Evolutionary conservation across 1,140 invertebrate genomes (phyloP).

Genomic region (Coenobita brevimanus): DNA sequence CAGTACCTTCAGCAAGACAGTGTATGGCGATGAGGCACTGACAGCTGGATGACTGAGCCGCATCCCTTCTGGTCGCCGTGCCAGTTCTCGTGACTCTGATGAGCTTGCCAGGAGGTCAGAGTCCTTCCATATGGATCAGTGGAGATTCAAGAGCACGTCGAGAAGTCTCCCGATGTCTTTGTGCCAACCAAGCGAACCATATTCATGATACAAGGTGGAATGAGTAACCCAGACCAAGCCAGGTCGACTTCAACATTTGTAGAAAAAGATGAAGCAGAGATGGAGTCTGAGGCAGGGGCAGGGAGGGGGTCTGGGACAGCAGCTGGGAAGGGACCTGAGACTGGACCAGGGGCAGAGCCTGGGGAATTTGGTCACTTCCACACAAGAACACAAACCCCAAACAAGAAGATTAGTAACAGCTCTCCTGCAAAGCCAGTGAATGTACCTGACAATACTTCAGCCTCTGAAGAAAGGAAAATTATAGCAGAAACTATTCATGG

Average conservation of each 20-base stretch:
- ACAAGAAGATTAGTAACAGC: too few relatives aligned
- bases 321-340: too few relatives aligned
- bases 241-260: constrained; percentile 53
- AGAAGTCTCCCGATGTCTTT: constrained; percentile 54
- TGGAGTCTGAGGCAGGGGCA: not conserved
- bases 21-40: constrained; percentile 47
- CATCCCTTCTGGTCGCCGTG: constrained; percentile 10
- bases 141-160: not conserved
- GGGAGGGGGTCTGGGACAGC: too few relatives aligned
- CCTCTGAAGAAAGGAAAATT: too few relatives aligned
- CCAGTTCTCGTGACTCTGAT: constrained; percentile 9
- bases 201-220: constrained; percentile 42
- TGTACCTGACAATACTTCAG: too few relatives aligned
- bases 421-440: too few relatives aligned
- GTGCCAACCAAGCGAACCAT: constrained; percentile 56
- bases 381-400: too few relatives aligned
- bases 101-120: not conserved
- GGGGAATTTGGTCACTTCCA: too few relatives aligned
- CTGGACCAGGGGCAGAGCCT: too few relatives aligned
- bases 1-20: constrained; percentile 41
- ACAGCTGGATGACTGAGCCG: constrained; percentile 16
- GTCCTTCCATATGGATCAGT: not conserved
- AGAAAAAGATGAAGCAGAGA: constrained; percentile 42
- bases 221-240: constrained; percentile 43
- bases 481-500: too few relatives aligned